Percentiles rank a stretch among this genome's conserved stretches.
These are phyloP conservation scores for Candoia aspera DNA, from an alignment of 2,113 vertebrate genomes.

Conservation along the genomic window DNA sequence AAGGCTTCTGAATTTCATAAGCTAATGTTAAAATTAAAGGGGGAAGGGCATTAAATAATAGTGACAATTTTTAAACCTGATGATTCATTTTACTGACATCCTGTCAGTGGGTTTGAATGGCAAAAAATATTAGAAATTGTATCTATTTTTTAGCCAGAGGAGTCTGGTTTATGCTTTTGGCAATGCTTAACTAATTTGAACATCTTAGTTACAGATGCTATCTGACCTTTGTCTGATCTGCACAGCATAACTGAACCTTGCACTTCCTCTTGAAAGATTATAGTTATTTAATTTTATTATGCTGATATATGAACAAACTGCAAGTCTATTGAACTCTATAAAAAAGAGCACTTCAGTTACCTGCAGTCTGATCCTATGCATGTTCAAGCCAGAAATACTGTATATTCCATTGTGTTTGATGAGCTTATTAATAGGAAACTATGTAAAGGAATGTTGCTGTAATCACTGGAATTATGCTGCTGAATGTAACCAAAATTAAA, in stretches of 20 bases:
- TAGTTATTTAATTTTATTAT: not conserved
- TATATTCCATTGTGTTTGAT: not conserved
- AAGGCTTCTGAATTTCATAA: not conserved
- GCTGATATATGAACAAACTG: not conserved
- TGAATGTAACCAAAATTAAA: not conserved
- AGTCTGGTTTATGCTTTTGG: slow-evolving; percentile 12
- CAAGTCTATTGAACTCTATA: not conserved
- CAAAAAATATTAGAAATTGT: not conserved
- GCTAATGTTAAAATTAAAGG: not conserved
- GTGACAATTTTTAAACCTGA: not conserved
- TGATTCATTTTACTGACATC: not conserved
- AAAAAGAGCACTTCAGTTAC: not conserved
- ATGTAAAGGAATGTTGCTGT: too few species aligned
- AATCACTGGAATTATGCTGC: not conserved
- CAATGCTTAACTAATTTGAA: not conserved
- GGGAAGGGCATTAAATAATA: not conserved
- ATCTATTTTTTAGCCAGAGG: not conserved
- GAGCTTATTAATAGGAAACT: not conserved
- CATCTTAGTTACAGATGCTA: not conserved
- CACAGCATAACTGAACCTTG: not conserved
- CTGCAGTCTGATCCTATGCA: not conserved
- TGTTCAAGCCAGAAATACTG: not conserved
- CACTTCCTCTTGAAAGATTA: slow-evolving; percentile 5
- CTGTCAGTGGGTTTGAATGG: not conserved
- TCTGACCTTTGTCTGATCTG: not conserved